A percentile compares a stretch with the other conserved stretches of the same genome.
These are phyloP conservation scores for Pantherophis alleghaniensis DNA, from an alignment of 2,797 vertebrate genomes.

Conservation along the genomic window DNA sequence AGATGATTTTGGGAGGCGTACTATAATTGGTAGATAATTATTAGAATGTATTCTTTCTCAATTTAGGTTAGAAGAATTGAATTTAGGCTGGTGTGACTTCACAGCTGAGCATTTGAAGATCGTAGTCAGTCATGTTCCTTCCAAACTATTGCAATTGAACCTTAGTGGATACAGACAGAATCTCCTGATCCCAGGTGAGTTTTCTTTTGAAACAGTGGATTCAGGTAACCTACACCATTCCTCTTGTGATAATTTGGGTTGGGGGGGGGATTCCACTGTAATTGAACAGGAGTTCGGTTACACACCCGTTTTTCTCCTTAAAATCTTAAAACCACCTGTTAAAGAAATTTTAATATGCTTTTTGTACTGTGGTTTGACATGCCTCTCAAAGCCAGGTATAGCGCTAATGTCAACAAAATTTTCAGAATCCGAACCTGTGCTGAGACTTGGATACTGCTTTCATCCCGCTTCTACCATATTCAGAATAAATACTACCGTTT, in stretches of 20 bases:
- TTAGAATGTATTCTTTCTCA: constrained; percentile 19
- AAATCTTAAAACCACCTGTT: background rate
- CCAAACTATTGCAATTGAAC: constrained; percentile 81
- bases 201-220: background rate
- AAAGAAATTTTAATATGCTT: background rate
- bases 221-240: background rate
- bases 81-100: constrained; percentile 89
- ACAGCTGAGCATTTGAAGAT: constrained; percentile 77
- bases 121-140: constrained; percentile 72
- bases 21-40: background rate
- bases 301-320: background rate
- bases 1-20: background rate
- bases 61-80: constrained; percentile 85
- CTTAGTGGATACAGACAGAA: constrained; percentile 91
- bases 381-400: background rate
- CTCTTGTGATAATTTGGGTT: background rate
- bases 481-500: background rate
- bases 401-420: background rate
- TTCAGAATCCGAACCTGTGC: background rate
- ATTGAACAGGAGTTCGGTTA: background rate
- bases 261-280: too few relatives aligned
- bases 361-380: background rate
- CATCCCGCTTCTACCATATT: background rate
- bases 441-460: background rate
- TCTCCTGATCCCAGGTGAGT: constrained; percentile 76